Evolutionary conservation across 2,113 vertebrate species (phyloP), one percentile per base, ranked within the genome.

Genomic region (Chauna torquata): DNA sequence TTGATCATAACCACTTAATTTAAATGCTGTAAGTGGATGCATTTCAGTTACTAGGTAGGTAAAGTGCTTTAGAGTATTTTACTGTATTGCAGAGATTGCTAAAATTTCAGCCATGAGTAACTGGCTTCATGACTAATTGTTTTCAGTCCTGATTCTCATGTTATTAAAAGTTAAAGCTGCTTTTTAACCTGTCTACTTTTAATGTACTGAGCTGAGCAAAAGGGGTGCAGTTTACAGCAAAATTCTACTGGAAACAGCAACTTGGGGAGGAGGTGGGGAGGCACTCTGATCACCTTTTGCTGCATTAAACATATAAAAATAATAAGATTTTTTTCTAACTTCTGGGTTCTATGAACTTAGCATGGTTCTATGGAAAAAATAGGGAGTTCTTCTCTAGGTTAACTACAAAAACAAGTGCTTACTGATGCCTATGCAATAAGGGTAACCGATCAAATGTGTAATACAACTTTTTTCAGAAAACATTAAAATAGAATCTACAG

Each of bases 191-290:
- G 82, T n/a, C 32, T 81, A 5, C 28, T 64, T 69, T 36, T 40
- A 72, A 71, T 87, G 70, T 36, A 23, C 62, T 62, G 59, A 93
- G 85, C 90, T 94, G 96, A 94, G 92, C 74, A 91, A 74, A 95
- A 75, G 11, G 57, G 91, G 86, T 84, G 70, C 88, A 76, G 66
- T 92, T 38, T 30, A 84, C 92, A 84, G 88, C 86, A 84, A 20
- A 24, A 49, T 38, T 74, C 57, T 82, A 20, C 61, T 82, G 47
- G 50, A 68, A 77, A 82, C 52, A 70, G 57, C 28, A 69, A 2
- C 25, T 1, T 64, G 69, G 83, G 42, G 79, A 90, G n/a, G 79
- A 79, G 68, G 5, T 59, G 71, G n/a, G 68, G 42, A 88, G 36
- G 49, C 62, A 72, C 52, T 59, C 6, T 66, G 15, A 59, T 20